Evolutionary conservation across 2,888 invertebrate genomes (phyloP).

Genomic region (Andrena fulva): DNA sequence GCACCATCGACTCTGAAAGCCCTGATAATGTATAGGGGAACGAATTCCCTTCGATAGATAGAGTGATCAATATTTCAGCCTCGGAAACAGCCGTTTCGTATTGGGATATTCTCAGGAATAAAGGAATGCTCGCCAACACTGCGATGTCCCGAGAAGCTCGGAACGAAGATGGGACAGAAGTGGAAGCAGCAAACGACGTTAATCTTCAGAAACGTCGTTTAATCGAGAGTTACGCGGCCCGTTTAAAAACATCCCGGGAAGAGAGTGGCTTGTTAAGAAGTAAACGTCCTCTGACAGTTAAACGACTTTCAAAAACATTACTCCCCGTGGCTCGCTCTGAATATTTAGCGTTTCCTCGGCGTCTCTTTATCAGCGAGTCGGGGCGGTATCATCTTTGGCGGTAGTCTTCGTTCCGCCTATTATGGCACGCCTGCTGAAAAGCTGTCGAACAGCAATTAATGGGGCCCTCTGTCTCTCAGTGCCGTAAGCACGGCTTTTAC

Average conservation of each 20-base stretch:
- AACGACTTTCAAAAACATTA: slow-evolving; percentile 59
- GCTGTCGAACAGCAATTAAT: slow-evolving; percentile 34
- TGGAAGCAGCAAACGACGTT: no score
- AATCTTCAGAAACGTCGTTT: background rate
- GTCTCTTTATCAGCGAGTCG: slow-evolving; percentile 43
- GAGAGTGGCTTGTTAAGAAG: slow-evolving; percentile 53
- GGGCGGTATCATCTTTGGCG: slow-evolving; percentile 18
- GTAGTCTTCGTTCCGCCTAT: slow-evolving; percentile 23
- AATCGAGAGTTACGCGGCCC: background rate
- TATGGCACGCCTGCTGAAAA: slow-evolving; percentile 46
- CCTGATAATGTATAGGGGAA: no score
- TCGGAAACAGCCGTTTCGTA: no score
- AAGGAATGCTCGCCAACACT: no score
- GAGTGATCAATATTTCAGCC: no score
- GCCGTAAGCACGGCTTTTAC: background rate
- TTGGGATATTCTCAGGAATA: no score
- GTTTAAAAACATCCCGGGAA: slow-evolving; percentile 15
- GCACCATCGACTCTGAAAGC: no score
- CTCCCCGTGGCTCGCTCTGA: slow-evolving; percentile 53
- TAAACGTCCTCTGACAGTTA: slow-evolving; percentile 40
- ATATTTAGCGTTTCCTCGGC: slow-evolving; percentile 65
- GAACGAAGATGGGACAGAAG: no score
- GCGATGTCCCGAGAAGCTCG: no score
- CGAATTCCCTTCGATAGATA: no score
- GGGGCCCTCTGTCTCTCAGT: background rate